These are phyloP conservation scores for Anneissia japonica DNA, from an alignment of 35 echinoderm and acorn worm species.

Conservation along the genomic window DNA sequence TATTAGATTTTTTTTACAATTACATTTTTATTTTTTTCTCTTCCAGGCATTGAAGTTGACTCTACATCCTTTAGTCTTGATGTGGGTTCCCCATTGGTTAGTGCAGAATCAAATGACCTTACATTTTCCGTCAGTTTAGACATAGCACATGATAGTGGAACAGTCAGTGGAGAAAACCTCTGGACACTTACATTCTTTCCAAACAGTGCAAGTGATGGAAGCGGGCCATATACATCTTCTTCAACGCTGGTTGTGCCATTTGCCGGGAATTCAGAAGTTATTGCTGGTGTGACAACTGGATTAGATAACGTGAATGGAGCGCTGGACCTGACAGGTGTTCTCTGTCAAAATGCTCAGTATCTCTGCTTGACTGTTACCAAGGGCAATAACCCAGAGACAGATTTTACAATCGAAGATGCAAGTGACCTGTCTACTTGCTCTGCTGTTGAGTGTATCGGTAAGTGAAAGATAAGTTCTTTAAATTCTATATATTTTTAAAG, in stretches of 20 bases:
- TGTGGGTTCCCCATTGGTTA: neutral
- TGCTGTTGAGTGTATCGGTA: slow-evolving; percentile 37
- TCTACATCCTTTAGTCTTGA: neutral
- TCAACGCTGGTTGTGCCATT: neutral
- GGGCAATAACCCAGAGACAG: slow-evolving; percentile 33
- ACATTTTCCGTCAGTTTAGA: neutral
- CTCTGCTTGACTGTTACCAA: slow-evolving; percentile 66
- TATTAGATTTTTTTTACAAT: too few species aligned
- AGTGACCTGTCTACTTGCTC: slow-evolving; percentile 36
- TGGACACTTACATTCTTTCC: slow-evolving; percentile 46
- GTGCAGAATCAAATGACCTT: neutral
- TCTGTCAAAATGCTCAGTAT: slow-evolving; percentile 23
- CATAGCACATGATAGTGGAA: neutral
- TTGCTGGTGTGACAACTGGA: slow-evolving; percentile 20
- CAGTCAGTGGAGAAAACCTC: slow-evolving; percentile 32
- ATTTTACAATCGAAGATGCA: slow-evolving; percentile 45
- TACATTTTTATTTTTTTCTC: neutral
- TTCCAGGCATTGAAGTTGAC: neutral
- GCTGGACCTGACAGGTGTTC: slow-evolving; percentile 8
- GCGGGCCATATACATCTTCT: neutral
- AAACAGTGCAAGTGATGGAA: slow-evolving; percentile 15
- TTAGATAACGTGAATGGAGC: slow-evolving; percentile 21
- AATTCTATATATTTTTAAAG: too few species aligned
- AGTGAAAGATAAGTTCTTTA: too few species aligned
- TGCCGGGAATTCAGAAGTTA: neutral